Conservation (phyloP, 2,113 vertebrate species). For the Periophthalmodon schlosseri region DNA sequence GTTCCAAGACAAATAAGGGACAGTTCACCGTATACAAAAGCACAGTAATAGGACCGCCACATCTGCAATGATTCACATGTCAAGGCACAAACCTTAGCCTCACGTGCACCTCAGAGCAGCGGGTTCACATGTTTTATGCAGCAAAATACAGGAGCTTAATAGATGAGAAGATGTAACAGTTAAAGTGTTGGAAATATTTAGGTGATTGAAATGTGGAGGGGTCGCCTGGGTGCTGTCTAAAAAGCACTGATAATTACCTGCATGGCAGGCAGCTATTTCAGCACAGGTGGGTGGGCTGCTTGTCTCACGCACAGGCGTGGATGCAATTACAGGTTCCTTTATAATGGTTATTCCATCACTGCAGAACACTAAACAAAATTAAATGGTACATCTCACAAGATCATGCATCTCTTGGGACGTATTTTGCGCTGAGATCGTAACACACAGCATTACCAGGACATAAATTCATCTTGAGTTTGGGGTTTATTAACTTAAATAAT, state of each 20-base stretch:
- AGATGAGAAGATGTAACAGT: neutral
- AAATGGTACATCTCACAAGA: constrained; percentile 18
- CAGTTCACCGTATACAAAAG: neutral
- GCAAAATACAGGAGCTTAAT: neutral
- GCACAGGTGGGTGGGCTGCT: constrained; percentile 72
- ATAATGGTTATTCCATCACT: constrained; percentile 51
- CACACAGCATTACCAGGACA: constrained; percentile 9
- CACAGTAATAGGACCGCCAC: neutral
- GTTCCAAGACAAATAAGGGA: constrained; percentile 19
- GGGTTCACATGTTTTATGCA: neutral
- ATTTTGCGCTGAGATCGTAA: neutral
- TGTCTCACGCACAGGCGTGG: constrained; percentile 51
- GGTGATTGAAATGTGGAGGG: constrained; percentile 31
- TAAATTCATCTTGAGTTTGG: constrained; percentile 47
- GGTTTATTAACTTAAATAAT: constrained; percentile 82
- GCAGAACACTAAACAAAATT: constrained; percentile 48
- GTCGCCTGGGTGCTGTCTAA: constrained; percentile 41
- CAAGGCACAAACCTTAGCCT: neutral
- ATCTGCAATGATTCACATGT: constrained; percentile 6
- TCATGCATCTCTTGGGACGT: neutral
- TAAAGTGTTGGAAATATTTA: constrained; percentile 13
- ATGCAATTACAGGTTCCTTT: constrained; percentile 57
- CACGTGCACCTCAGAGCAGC: neutral
- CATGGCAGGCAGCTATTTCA: constrained; percentile 72
- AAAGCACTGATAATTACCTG: constrained; percentile 69